These are phyloP conservation scores for Orbicella faveolata DNA, from an alignment of 64 coral and sea anemone species.

Conservation along the genomic window DNA sequence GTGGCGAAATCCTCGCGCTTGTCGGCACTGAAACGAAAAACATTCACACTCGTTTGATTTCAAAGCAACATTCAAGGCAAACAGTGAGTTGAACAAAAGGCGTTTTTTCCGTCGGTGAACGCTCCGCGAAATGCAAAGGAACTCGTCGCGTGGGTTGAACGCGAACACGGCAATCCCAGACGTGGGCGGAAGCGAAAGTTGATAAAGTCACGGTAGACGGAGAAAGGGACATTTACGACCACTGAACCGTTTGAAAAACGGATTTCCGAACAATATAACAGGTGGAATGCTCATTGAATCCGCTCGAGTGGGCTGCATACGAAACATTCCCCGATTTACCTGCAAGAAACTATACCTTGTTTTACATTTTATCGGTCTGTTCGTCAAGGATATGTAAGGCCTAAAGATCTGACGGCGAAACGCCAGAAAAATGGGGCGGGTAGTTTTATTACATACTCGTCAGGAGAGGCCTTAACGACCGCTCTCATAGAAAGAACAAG, in stretches of 20 bases:
- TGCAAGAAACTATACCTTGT: no score
- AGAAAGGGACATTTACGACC: neutral
- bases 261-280: constrained; percentile 17
- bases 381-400: no score
- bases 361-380: no score
- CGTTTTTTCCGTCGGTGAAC: neutral
- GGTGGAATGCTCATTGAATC: neutral
- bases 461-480: no score
- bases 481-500: no score
- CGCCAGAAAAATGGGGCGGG: no score
- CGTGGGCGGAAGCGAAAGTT: neutral
- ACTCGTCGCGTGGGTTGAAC: neutral
- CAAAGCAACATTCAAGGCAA: constrained; percentile 35
- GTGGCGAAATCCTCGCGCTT: constrained; percentile 10
- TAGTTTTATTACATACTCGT: no score
- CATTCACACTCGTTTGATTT: neutral
- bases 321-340: neutral
- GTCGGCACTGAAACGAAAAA: neutral
- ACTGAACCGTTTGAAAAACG: constrained; percentile 10
- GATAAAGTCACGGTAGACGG: neutral
- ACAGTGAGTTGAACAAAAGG: neutral
- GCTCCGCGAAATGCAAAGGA: neutral
- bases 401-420: no score
- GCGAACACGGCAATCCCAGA: neutral
- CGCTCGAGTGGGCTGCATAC: neutral